Base-by-base conservation (phyloP, 2,888 invertebrate species). In the Craniophora ligustri region DNA sequence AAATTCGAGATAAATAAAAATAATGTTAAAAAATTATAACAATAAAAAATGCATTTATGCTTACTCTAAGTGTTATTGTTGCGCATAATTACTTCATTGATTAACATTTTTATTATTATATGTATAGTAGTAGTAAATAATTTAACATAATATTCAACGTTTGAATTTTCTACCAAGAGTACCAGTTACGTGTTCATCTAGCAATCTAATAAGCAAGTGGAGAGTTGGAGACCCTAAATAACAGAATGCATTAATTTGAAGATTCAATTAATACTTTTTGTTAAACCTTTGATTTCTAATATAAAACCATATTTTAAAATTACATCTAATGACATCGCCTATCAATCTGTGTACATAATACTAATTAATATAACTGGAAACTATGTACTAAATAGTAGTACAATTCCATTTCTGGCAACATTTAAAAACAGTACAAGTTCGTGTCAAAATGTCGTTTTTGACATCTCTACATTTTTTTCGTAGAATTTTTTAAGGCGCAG, bases 401-500 rank as follows among this genome's bases (percentile, higher is more conserved):
- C n/a, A 5, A 39, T 40, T 39, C 32, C 23, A 34, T 15, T 28
- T 16, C 41, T 54, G 50, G 66, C 62, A 66, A 66, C 46, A 47
- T 61, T 55, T 57, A 30, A 38, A 19, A 31, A 30, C 10, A 39
- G n/a, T n/a, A n/a, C n/a, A 39, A 45, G 39, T 36, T 46, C 23
- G 32, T 39, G 15, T 34, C 32, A 44, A 34, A 15, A 18, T 14
- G 13, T 11, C 14, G 10, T 19, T 30, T 46, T 34, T 34, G 44
- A 57, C 26, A 63, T 14, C 21, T 41, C 31, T 21, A 32, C n/a
- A 23, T 16, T 32, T 50, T 41, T 31, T 31, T 7, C 6, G 10
- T 35, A 41, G 26, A 0, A 45, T 38, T 49, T 39, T 67, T 85
- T 94, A 94, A 76, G 95, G 92, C 47, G 94, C 88, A 0, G 97